Base-by-base conservation (phyloP, 2,797 vertebrate genomes). In the Okamejei kenojei region DNA sequence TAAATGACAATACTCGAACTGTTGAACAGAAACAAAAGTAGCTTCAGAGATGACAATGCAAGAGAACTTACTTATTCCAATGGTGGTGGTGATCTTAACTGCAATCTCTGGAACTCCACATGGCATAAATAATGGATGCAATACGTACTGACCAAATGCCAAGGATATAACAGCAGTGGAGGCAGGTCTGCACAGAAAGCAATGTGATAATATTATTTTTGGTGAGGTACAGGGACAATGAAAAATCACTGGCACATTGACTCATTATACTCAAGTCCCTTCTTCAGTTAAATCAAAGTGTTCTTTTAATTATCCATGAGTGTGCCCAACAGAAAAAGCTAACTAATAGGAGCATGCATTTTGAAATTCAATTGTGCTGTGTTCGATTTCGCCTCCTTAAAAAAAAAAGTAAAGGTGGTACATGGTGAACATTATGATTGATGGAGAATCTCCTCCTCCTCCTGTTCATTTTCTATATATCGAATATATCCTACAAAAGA, bases 71-170 rank as follows among this genome's bases (percentile, higher is more conserved):
- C 98, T 99, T 95, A 99, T 96, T 94, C 98, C 97, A 0, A 98
- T 96, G 93, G 98, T 97, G 65, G 98, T 98, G 93, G 97, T 95
- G 93, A 99, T 96, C 95, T 99, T 99, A 94, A 99, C 94, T 0
- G 98, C 98, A 54, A 97, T 93, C 65, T 97, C 97, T 23, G 98
- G 98, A 93, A 98, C 96, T 93, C 95, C 96, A 95, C 99, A 99
- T 0, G 98, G 97, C 96, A 98, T 98, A 95, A 99, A 99, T 94
- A 99, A 97, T 61, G 99, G 99, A 93, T 99, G 98, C 96, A 99
- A 95, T 94, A 99, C 97, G 94, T 99, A 98, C 26, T 96, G 98
- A 93, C 98, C 99, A 95, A 99, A 99, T 23, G 98, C 98, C 95
- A 99, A 94, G 3, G 98, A 97, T 95, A 99, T 98, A 95, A 99